A percentile compares a stretch with the other conserved stretches of the same genome.
phyloP scores from a whole-genome alignment of 2,113 vertebrate genomes.

The Taurulus bubalis region DNA sequence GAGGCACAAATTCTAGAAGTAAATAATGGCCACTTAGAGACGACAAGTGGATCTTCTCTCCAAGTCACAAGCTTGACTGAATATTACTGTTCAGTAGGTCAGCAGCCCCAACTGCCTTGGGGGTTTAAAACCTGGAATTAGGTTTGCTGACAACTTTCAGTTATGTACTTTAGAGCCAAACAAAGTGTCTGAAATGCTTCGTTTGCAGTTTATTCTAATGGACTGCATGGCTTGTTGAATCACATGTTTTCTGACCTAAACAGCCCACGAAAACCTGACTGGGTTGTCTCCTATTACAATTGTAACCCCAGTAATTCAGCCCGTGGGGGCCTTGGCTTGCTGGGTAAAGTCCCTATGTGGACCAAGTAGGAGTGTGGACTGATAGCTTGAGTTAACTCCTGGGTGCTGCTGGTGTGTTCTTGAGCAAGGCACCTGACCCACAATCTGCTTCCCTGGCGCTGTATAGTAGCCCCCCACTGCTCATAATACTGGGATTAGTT shows the following conservation, averaged over 20 bases:
- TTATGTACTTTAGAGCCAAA: not conserved
- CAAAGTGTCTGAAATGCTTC: not conserved
- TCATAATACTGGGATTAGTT: not conserved
- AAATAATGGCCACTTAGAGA: conserved; percentile 3
- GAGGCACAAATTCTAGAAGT: conserved; percentile 1
- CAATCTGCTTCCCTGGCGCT: not conserved
- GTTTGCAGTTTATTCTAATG: too few species aligned
- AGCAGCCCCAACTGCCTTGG: not conserved
- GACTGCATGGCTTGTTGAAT: too few species aligned
- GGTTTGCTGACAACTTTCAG: not conserved
- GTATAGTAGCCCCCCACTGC: not conserved
- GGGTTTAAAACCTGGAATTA: not conserved
- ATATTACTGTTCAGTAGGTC: not conserved
- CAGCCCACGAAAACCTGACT: not conserved
- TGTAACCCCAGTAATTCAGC: not conserved
- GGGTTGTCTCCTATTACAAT: not conserved
- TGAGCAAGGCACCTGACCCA: not conserved
- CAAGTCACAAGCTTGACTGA: not conserved
- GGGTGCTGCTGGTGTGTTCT: not conserved
- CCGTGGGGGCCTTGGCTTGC: not conserved
- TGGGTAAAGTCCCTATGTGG: not conserved
- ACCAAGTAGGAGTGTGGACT: not conserved
- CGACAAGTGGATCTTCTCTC: not conserved
- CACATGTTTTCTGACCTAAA: not conserved
- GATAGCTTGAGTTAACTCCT: not conserved